Conservation (phyloP, 2,888 invertebrate species). For the Galerucella pusilla region DNA sequence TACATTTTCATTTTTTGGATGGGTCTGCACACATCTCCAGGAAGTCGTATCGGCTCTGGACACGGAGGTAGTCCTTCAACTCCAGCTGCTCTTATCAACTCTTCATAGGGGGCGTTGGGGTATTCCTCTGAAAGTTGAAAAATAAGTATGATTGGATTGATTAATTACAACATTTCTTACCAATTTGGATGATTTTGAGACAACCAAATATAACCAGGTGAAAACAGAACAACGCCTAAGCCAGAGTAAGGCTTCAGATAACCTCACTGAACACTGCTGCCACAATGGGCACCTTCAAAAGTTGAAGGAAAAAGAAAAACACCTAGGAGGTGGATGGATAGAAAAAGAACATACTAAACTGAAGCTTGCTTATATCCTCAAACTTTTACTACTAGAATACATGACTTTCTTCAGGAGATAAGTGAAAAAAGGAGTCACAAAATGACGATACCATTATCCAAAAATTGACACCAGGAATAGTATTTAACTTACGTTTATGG, state of each 20-base stretch:
- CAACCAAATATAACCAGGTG: background rate
- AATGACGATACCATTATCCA: too few species aligned
- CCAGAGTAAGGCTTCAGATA: too few species aligned
- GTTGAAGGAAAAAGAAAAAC: too few species aligned
- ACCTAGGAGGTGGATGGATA: too few species aligned
- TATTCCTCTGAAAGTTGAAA: conserved; percentile 60
- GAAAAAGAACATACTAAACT: too few species aligned
- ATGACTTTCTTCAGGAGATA: too few species aligned
- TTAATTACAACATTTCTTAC: background rate
- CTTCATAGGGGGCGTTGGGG: conserved; percentile 71
- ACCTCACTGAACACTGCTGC: too few species aligned
- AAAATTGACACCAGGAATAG: too few species aligned
- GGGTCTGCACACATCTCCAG: conserved; percentile 71
- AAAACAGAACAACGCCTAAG: too few species aligned
- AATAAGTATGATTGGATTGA: conserved; percentile 5
- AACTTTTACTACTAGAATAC: too few species aligned
- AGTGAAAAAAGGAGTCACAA: too few species aligned
- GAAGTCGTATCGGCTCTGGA: conserved; percentile 69
- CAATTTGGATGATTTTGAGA: background rate
- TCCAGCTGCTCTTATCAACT: conserved; percentile 69
- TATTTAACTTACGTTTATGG: conserved; percentile 59
- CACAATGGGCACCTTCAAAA: background rate
- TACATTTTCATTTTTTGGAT: conserved; percentile 64
- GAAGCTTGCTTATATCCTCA: too few species aligned
- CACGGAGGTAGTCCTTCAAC: conserved; percentile 69